Evolutionary conservation across 2,888 invertebrate species (phyloP).

Genomic region (Pilophorus perplexus): DNA sequence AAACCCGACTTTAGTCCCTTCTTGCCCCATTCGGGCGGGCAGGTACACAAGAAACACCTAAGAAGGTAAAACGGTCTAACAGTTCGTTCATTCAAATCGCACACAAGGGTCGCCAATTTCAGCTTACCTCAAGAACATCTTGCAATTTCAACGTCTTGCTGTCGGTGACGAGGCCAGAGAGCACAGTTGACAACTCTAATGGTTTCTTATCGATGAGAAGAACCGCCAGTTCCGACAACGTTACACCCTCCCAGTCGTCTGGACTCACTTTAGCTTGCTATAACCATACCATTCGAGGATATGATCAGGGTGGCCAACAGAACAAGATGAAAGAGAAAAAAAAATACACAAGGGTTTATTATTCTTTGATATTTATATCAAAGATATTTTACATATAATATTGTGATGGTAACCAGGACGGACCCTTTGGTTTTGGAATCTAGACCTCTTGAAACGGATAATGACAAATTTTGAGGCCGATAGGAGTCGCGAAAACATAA

Average conservation of each 20-base stretch:
- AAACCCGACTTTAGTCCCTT: constrained; percentile 50
- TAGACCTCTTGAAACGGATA: no score
- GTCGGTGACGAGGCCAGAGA: constrained; percentile 55
- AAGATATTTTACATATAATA: no score
- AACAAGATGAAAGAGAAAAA: no score
- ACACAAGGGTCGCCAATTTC: not conserved
- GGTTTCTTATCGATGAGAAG: constrained; percentile 57
- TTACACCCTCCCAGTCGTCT: constrained; percentile 48
- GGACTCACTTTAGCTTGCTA: constrained; percentile 33
- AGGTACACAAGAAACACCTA: constrained; percentile 65
- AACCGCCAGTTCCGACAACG: constrained; percentile 59
- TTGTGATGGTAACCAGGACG: no score
- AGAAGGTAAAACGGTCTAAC: constrained; percentile 49
- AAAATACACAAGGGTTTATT: no score
- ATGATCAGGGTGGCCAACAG: no score
- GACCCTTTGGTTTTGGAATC: no score
- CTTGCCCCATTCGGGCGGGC: constrained; percentile 63
- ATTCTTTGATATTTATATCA: no score
- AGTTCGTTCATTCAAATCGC: not conserved
- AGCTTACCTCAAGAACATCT: constrained; percentile 49
- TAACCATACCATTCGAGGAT: no score
- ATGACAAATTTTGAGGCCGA: no score
- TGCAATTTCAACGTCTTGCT: constrained; percentile 49
- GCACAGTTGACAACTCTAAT: constrained; percentile 54
- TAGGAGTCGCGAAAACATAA: no score